A percentile compares a stretch with the other conserved stretches of the same genome.
These are phyloP conservation scores for Dasyornis broadbenti DNA, from an alignment of 2,113 vertebrate species.

Conservation along the genomic window DNA sequence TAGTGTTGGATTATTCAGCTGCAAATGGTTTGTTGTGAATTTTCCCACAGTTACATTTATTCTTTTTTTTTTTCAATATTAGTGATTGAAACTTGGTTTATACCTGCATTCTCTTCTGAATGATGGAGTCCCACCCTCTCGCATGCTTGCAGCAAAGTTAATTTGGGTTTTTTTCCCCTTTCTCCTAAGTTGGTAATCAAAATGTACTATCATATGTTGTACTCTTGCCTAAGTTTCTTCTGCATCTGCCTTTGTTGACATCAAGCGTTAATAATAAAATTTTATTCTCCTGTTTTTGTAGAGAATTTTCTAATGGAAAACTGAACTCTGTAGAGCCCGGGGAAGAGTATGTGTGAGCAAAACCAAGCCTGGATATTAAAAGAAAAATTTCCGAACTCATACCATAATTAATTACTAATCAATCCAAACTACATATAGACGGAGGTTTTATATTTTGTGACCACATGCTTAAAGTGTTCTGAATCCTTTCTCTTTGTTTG, in stretches of 20 bases:
- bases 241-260: neutral
- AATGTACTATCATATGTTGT: neutral
- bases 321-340: neutral
- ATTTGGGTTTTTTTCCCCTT: accelerated
- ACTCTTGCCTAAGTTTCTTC: neutral
- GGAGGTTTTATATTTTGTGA: neutral
- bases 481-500: neutral
- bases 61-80: neutral
- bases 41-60: neutral
- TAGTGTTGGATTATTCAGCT: neutral
- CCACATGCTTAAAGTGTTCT: neutral
- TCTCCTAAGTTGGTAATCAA: neutral
- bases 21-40: neutral
- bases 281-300: neutral
- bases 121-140: neutral
- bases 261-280: neutral
- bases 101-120: neutral
- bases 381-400: neutral
- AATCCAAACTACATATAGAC: neutral
- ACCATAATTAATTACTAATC: neutral
- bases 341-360: neutral
- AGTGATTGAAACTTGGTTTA: neutral
- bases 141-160: neutral
- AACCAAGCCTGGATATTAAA: neutral
- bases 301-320: neutral